These are phyloP conservation scores for Conchocele bisecta DNA, from an alignment of 2,888 invertebrate species.

Conservation along the genomic window DNA sequence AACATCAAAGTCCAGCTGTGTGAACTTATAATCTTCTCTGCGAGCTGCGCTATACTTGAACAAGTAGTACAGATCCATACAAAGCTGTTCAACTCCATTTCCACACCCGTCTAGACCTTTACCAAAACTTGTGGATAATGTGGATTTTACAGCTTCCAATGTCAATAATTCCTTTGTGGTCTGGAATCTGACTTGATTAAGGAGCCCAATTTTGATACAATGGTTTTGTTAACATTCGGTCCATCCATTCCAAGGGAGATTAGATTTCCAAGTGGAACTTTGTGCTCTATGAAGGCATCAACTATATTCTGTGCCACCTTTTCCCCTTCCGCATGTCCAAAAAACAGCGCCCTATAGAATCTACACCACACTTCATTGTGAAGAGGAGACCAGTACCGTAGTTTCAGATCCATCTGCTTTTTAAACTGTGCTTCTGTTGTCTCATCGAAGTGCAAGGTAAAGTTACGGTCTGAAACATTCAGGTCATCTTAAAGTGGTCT, in stretches of 20 bases:
- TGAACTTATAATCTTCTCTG: conserved; percentile 16
- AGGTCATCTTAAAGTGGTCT: conserved; percentile 10
- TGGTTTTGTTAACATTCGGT: conserved; percentile 27
- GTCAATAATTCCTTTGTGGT: conserved; percentile 13
- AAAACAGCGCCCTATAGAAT: conserved; percentile 15
- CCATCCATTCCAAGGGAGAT: conserved; percentile 33
- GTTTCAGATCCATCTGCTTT: conserved; percentile 28
- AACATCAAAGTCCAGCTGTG: conserved; percentile 21
- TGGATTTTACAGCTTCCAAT: conserved; percentile 32
- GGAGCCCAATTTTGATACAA: conserved; percentile 22
- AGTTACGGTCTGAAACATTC: background rate
- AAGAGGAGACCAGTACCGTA: conserved; percentile 17
- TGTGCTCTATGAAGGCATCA: conserved; percentile 4
- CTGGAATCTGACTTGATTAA: conserved; percentile 4
- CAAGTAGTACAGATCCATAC: conserved; percentile 28
- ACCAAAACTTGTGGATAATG: conserved; percentile 35
- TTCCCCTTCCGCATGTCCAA: conserved; percentile 25
- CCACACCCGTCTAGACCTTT: conserved; percentile 22
- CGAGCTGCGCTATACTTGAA: conserved; percentile 22
- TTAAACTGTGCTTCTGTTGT: conserved; percentile 25
- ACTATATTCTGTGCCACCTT: conserved; percentile 10
- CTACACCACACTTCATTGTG: conserved; percentile 15
- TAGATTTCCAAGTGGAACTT: conserved; percentile 13
- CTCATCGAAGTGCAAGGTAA: conserved; percentile 13
- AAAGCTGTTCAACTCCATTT: conserved; percentile 22